A percentile compares a stretch with the other conserved stretches of the same genome.
Conservation (phyloP, 2,797 vertebrate species). For the Podarcis siculus region DNA sequence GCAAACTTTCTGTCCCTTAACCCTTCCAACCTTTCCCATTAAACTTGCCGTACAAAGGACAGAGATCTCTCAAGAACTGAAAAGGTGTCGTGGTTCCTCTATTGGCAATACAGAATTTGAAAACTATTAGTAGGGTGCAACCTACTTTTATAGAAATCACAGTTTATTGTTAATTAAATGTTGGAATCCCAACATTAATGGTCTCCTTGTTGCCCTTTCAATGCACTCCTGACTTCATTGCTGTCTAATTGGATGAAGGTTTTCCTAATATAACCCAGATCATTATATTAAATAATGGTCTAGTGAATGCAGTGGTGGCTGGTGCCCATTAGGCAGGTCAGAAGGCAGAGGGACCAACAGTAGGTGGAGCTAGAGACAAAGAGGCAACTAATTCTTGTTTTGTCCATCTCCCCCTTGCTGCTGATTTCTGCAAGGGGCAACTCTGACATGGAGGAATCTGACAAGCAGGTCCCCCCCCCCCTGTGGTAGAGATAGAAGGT, state of each 20-base stretch:
- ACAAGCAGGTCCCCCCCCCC: too few relatives aligned
- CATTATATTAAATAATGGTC: not conserved
- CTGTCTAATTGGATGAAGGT: not conserved
- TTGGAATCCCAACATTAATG: not conserved
- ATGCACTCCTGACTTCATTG: not conserved
- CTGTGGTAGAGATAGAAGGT: too few relatives aligned
- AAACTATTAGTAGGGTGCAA: not conserved
- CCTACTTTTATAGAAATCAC: conserved; percentile 22
- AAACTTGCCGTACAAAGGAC: not conserved
- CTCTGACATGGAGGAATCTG: too few relatives aligned
- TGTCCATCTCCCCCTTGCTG: too few relatives aligned
- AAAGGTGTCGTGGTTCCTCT: not conserved
- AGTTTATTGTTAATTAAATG: conserved; percentile 28
- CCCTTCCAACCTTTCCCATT: not conserved
- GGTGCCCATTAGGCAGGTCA: too few relatives aligned
- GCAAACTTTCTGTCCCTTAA: conserved; percentile 10
- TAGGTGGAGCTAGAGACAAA: too few relatives aligned
- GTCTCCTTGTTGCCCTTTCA: not conserved
- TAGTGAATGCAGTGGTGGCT: not conserved
- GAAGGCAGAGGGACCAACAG: too few relatives aligned
- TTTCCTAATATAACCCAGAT: conserved; percentile 5
- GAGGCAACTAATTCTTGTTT: too few relatives aligned
- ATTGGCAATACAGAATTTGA: not conserved
- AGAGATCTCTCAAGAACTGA: not conserved
- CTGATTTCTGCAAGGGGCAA: too few relatives aligned